These are phyloP conservation scores for Cheilosia variabilis DNA, from an alignment of 2,888 invertebrate species.

Conservation along the genomic window DNA sequence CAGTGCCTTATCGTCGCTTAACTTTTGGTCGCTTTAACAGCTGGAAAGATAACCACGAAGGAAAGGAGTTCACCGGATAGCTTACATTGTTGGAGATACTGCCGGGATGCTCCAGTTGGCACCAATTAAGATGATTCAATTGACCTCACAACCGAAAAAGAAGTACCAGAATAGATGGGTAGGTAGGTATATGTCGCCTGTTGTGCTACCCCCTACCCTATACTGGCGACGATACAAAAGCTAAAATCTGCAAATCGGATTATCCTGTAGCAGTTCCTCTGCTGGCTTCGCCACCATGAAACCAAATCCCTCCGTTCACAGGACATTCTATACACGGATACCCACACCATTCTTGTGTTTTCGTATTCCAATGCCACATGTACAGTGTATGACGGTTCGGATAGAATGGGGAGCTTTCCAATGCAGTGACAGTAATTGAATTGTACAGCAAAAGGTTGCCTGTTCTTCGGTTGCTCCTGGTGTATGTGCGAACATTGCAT, in stretches of 20 bases:
- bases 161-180: neutral
- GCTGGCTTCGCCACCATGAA: constrained; percentile 51
- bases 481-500: constrained; percentile 22
- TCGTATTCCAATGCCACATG: constrained; percentile 12
- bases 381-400: constrained; percentile 15
- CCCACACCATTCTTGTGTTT: constrained; percentile 22
- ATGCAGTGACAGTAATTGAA: constrained; percentile 71
- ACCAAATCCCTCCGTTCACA: constrained; percentile 62
- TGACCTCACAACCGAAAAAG: constrained; percentile 40
- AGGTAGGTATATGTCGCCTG: neutral
- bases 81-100: constrained; percentile 65
- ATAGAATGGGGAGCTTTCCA: constrained; percentile 39
- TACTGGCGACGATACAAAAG: constrained; percentile 59
- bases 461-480: neutral
- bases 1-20: constrained; percentile 65
- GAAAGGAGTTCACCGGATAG: neutral
- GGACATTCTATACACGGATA: constrained; percentile 42
- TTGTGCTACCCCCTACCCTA: constrained; percentile 23
- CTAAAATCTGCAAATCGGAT: constrained; percentile 72
- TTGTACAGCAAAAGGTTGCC: constrained; percentile 52
- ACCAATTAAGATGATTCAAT: constrained; percentile 67
- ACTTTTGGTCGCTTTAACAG: constrained; percentile 58
- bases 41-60: constrained; percentile 4
- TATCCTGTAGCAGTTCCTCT: constrained; percentile 52
- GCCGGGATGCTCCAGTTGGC: constrained; percentile 63